A percentile compares a stretch with the other conserved stretches of the same genome.
Evolutionary conservation across 2,797 vertebrate genomes (phyloP).

Genomic region (Cossypha niveicapilla): DNA sequence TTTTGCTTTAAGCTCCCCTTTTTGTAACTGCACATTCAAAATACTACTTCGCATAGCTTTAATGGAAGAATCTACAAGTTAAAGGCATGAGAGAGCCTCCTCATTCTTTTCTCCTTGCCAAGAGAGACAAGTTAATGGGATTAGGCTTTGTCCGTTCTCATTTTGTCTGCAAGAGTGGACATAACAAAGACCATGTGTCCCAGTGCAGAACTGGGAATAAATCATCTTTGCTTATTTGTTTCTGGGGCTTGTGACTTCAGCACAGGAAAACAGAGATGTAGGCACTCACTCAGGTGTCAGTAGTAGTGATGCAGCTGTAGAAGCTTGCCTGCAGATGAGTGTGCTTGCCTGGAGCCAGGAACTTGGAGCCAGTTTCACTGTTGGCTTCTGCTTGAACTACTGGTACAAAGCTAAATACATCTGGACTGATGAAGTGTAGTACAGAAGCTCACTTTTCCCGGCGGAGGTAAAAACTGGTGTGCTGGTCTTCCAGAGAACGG

Average conservation of each 20-base stretch:
- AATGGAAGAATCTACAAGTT: background rate
- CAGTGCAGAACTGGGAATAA: background rate
- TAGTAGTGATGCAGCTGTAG: background rate
- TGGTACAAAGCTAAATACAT: background rate
- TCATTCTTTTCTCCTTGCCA: background rate
- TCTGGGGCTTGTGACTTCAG: background rate
- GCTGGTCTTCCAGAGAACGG: background rate
- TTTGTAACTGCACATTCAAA: background rate
- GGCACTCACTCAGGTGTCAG: rapidly evolving
- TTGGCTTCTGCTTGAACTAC: background rate
- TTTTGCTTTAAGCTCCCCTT: background rate
- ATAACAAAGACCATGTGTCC: background rate
- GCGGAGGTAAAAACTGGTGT: background rate
- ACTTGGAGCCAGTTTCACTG: background rate
- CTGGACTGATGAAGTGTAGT: background rate
- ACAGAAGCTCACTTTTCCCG: background rate
- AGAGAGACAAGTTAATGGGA: background rate
- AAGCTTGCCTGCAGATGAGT: background rate
- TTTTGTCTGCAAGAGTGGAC: background rate
- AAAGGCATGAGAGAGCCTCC: background rate
- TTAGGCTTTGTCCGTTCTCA: background rate
- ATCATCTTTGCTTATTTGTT: background rate
- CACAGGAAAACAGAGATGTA: background rate
- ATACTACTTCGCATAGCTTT: background rate
- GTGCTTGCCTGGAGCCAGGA: background rate